Percentiles rank a stretch among this genome's conserved stretches.
Evolutionary conservation across 2,113 vertebrate genomes (phyloP).

Genomic region (Colistium nudipinnis): DNA sequence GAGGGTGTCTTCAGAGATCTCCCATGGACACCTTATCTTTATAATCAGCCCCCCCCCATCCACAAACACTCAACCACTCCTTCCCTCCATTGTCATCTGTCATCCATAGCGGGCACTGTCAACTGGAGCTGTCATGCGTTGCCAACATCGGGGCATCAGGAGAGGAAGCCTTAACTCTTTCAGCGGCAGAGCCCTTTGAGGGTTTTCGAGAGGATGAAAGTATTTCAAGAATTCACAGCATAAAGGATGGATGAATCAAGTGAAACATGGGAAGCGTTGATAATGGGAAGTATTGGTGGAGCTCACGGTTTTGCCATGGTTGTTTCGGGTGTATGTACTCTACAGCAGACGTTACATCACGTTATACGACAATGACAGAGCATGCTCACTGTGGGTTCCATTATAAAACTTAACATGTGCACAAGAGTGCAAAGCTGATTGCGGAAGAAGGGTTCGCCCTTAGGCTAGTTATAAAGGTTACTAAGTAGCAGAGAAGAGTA

Average conservation of each 20-base stretch:
- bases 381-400: neutral
- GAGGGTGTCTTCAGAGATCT: conserved; percentile 43
- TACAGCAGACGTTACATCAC: conserved; percentile 13
- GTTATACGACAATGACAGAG: neutral
- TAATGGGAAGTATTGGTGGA: conserved; percentile 26
- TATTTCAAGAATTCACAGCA: conserved; percentile 67
- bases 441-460: too few relatives aligned
- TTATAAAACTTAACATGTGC: too few relatives aligned
- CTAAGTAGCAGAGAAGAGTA: neutral
- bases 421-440: neutral
- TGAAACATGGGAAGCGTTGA: conserved; percentile 56
- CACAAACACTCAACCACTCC: conserved; percentile 54
- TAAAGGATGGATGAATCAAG: conserved; percentile 49
- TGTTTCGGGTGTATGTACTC: conserved; percentile 22
- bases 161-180: conserved; percentile 77
- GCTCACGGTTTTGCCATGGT: conserved; percentile 37
- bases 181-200: conserved; percentile 50
- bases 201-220: conserved; percentile 61
- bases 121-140: conserved; percentile 79
- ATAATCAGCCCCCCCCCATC: conserved; percentile 66
- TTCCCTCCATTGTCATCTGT: conserved; percentile 81
- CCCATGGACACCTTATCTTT: conserved; percentile 78
- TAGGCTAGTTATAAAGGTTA: too few relatives aligned
- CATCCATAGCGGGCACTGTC: conserved; percentile 82
- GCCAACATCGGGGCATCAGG: conserved; percentile 75